Base-by-base conservation (phyloP, 2,113 vertebrate genomes). In the Ammospiza nelsoni region DNA sequence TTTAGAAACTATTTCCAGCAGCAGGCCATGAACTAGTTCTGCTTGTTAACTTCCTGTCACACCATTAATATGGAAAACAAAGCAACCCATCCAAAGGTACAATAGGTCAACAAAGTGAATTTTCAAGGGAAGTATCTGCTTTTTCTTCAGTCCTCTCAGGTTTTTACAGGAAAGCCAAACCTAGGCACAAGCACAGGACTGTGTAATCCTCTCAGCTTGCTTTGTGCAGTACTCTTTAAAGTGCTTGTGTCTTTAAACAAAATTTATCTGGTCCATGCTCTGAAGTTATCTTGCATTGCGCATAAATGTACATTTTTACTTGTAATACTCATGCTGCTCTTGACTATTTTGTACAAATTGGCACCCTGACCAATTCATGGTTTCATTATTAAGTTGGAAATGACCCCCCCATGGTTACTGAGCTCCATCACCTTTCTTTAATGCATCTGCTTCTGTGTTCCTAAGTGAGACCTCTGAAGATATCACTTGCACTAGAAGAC, bases 391-490 rank as follows among this genome's bases (percentile, higher is more conserved):
- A 59, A 23, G 9, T 3, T 54, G 51, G 24, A 88, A 95, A 79
- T 63, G 28, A n/a, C 31, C 23, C 15, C 41, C 43, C 52, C 4
- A 7, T 11, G 28, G n/a, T 19, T 82, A 25, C 29, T 55, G 43
- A 58, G 19, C 14, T 81, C 29, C 1, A 1, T 55, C n/a, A 31
- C 11, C 31, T 31, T 85, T 51, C n/a, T 27, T 79, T 67, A 71
- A 84, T 55, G 85, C 63, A 21, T 76, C 48, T 93, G 14, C 49
- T 89, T 94, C n/a, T 91, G 33, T 80, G 91, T 95, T 83, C 87
- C 61, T 41, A 79, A 99, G 99, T 99, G 97, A 99, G 98, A 94
- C 99, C 99, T 27, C 94, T 99, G 96, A 99, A 99, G 98, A 97
- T 99, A 89, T 94, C 98, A 77, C 98, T 99, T 87, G 98, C 99